Conservation (phyloP, 53 echinoderm and acorn worm species). For the Echinarachnius parma region DNA sequence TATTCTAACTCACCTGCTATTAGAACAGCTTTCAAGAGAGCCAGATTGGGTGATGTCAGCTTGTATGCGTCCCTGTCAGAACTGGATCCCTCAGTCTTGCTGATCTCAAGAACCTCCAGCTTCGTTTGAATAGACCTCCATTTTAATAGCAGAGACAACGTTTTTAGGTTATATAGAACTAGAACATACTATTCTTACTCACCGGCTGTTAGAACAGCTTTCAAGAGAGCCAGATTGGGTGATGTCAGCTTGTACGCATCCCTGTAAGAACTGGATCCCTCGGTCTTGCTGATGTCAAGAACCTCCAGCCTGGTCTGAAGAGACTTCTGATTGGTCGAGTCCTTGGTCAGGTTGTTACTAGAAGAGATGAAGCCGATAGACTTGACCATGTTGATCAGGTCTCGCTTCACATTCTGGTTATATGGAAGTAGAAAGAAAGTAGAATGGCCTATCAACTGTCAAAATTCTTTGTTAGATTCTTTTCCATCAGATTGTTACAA, state of each 20-base stretch:
- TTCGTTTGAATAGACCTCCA: constrained; percentile 28
- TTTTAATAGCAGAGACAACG: no score
- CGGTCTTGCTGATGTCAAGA: constrained; percentile 81
- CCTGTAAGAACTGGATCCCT: constrained; percentile 39
- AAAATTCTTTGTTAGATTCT: no score
- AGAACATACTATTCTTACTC: background rate
- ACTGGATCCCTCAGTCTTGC: constrained; percentile 52
- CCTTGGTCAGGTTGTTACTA: constrained; percentile 4
- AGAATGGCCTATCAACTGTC: background rate
- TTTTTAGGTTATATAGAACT: no score
- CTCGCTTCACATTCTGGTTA: constrained; percentile 89
- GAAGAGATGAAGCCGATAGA: constrained; percentile 69
- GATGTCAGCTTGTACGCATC: constrained; percentile 60
- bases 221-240: constrained; percentile 66
- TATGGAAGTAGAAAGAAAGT: background rate
- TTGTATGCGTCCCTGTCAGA: constrained; percentile 61
- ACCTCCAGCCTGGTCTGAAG: constrained; percentile 56
- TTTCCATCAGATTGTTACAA: no score
- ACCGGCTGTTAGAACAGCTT: constrained; percentile 82
- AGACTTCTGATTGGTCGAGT: constrained; percentile 20
- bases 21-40: constrained; percentile 75
- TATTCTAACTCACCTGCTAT: constrained; percentile 69
- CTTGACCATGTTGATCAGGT: constrained; percentile 70
- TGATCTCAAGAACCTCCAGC: constrained; percentile 79
- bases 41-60: constrained; percentile 57